phyloP scores from a whole-genome alignment of 2,797 vertebrate species.

The Acropternis orthonyx region DNA sequence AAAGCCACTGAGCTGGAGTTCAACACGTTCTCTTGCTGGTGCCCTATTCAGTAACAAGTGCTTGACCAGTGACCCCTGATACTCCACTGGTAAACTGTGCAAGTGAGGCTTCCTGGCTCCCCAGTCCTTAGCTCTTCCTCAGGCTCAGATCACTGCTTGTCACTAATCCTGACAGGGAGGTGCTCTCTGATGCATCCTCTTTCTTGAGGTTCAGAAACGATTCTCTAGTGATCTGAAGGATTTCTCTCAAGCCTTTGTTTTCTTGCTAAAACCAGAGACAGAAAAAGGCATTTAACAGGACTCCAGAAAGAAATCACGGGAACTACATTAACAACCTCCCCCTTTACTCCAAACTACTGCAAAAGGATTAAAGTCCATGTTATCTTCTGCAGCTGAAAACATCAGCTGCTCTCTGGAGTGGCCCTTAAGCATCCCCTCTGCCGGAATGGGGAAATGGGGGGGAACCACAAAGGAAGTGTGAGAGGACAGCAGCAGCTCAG shows the following conservation, averaged over 20 bases:
- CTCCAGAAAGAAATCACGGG: neutral
- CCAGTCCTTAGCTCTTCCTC: constrained; percentile 85
- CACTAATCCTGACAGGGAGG: constrained; percentile 86
- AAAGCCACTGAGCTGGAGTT: constrained; percentile 26
- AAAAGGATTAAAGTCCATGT: neutral
- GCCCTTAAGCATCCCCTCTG: neutral
- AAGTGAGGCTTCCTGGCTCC: constrained; percentile 13
- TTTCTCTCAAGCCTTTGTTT: constrained; percentile 91
- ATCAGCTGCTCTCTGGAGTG: neutral
- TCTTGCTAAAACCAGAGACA: constrained; percentile 83
- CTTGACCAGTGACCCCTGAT: constrained; percentile 58
- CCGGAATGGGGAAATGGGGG: neutral
- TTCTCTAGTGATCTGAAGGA: constrained; percentile 94
- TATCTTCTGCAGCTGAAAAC: neutral
- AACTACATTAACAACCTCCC: neutral
- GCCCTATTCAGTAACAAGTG: constrained; percentile 61
- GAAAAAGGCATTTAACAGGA: neutral
- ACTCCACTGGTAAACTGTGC: neutral
- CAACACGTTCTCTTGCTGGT: constrained; percentile 32
- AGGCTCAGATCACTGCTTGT: constrained; percentile 88
- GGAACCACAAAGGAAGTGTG: neutral
- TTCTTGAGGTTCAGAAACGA: constrained; percentile 90
- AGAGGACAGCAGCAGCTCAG: neutral
- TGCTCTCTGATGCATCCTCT: constrained; percentile 87
- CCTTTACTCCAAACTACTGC: neutral